Evolutionary conservation across 2,797 vertebrate species (phyloP), one percentile per base, ranked within the genome.

Genomic region (Tragopan temminckii): DNA sequence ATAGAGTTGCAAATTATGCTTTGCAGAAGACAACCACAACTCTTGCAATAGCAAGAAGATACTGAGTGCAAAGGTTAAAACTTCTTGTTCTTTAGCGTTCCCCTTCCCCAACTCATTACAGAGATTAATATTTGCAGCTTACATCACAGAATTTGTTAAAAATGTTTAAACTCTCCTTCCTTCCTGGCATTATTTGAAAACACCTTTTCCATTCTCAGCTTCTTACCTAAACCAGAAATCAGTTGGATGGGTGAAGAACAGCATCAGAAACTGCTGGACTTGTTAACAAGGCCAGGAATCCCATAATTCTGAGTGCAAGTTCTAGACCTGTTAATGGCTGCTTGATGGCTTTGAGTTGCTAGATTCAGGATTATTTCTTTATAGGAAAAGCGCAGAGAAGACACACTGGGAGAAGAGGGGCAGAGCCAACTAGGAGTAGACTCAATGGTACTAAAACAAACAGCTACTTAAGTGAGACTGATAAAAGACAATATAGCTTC

Each of bases 61-160:
- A 40, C 31, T 91, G 24, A 62, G 10, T 18, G 68, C 6, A 64
- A 89, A 75, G 21, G 8, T 81, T 33, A 31, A 57, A 58, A 21
- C 7, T 38, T 27, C 25, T 35, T 36, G 24, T 16, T 35, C 13
- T 13, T 29, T 27, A 58, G 16, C 6, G 7, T 15, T 48, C 31
- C 20, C 16, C 5, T 1, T 5, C 52, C 17, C 10, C 29, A 72
- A 69, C 25, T 23, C 72, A 27, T 45, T 13, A 16, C 0, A 31
- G 7, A 74, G 33, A 8, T 58, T 33, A 17, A 1, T 25, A 61
- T 16, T 52, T 69, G 23, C 55, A 84, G 12, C 3, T 53, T 31
- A 3, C 3, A 25, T 25, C 7, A 46, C 0, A 7, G 9, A 27
- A 35, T 16, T n/a, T 25, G 17, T 14, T 48, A 57, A 45, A 33